A percentile compares a stretch with the other conserved stretches of the same genome.
Evolutionary conservation across 1,140 invertebrate genomes (phyloP).

Genomic region (Psilanteris sp.): DNA sequence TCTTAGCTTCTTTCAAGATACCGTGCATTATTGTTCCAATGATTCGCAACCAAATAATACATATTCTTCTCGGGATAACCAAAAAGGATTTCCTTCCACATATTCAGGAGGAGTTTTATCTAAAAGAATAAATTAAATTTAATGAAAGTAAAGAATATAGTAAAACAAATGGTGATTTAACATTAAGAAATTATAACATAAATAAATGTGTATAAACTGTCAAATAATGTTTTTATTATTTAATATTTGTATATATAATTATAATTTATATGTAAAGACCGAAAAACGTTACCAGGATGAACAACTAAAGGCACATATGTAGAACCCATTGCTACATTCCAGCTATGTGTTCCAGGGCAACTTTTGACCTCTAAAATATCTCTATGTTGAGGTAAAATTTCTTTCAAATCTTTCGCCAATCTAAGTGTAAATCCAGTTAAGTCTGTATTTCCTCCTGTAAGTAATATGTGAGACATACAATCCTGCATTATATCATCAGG

Average conservation of each 20-base stretch:
- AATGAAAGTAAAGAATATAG: constrained; percentile 6
- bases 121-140: constrained; percentile 52
- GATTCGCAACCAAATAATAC: constrained; percentile 80
- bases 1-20: constrained; percentile 28
- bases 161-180: too few relatives aligned
- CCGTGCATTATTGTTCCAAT: constrained; percentile 68
- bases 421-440: constrained; percentile 77
- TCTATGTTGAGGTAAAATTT: constrained; percentile 76
- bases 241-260: too few relatives aligned
- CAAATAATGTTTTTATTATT: too few relatives aligned
- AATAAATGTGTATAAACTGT: too few relatives aligned
- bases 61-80: constrained; percentile 80
- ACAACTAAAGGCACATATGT: constrained; percentile 78
- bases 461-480: constrained; percentile 78
- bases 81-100: constrained; percentile 77
- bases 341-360: constrained; percentile 78
- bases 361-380: constrained; percentile 77
- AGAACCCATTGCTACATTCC: constrained; percentile 80
- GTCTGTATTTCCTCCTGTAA: constrained; percentile 81
- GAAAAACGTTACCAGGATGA: constrained; percentile 77
- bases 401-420: constrained; percentile 77
- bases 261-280: too few relatives aligned
- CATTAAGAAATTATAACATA: too few relatives aligned
- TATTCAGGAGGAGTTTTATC: constrained; percentile 78
- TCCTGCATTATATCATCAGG: constrained; percentile 75